A percentile compares a stretch with the other conserved stretches of the same genome.
These are phyloP conservation scores for Pocillopora grandis DNA, from an alignment of 92 coral and sea anemone genomes.

Conservation along the genomic window DNA sequence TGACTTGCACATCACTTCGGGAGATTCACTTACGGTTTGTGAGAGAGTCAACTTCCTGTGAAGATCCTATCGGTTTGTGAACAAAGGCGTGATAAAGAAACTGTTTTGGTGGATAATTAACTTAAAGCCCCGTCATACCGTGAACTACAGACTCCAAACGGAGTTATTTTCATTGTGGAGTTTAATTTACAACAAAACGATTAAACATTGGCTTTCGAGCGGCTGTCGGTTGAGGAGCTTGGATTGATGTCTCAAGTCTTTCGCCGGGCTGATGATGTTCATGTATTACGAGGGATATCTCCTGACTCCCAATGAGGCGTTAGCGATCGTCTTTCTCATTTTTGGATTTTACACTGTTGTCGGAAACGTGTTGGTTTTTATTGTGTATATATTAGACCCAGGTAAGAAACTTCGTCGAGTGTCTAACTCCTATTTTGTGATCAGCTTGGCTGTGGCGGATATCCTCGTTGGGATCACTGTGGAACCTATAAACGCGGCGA, in stretches of 20 bases:
- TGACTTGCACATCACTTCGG: not conserved
- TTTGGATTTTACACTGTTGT: constrained; percentile 77
- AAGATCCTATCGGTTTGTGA: not conserved
- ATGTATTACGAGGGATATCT: constrained; percentile 79
- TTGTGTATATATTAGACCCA: constrained; percentile 76
- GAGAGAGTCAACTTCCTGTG: constrained; percentile 13
- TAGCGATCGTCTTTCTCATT: constrained; percentile 67
- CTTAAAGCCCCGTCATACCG: too few species aligned
- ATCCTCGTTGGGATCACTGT: constrained; percentile 81
- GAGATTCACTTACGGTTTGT: not conserved
- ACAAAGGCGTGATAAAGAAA: not conserved
- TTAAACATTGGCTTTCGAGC: too few species aligned
- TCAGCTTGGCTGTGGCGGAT: constrained; percentile 77
- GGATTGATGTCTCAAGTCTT: too few species aligned
- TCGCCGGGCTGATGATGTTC: constrained; percentile 18
- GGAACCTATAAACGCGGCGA: constrained; percentile 79
- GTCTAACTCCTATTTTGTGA: constrained; percentile 71
- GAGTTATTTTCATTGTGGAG: too few species aligned
- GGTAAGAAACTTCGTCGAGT: constrained; percentile 71
- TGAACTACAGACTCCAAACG: too few species aligned
- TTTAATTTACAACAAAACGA: too few species aligned
- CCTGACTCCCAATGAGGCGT: constrained; percentile 63
- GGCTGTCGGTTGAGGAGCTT: not conserved
- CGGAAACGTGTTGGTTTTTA: constrained; percentile 70
- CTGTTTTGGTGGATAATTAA: not conserved